phyloP scores from a whole-genome alignment of 2,113 vertebrate genomes.

The Oceanites oceanicus region DNA sequence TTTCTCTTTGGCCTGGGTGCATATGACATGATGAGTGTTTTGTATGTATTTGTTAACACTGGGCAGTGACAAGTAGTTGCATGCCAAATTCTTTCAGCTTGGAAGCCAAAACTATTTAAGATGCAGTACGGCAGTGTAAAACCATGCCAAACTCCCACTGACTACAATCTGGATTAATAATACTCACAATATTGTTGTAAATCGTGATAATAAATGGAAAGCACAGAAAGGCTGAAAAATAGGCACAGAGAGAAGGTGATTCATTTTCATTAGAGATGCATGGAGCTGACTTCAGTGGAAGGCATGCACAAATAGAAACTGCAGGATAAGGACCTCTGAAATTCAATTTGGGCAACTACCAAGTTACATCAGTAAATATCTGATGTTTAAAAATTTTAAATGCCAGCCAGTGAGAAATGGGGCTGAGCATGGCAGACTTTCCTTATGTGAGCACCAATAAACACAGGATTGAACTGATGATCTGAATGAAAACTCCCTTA shows the following conservation, averaged over 20 bases:
- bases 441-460: background rate
- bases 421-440: background rate
- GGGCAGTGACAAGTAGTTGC: background rate
- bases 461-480: background rate
- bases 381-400: slow-evolving; percentile 19
- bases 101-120: background rate
- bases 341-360: slow-evolving; percentile 22
- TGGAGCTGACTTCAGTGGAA: background rate
- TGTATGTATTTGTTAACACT: background rate
- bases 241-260: background rate
- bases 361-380: slow-evolving; percentile 28
- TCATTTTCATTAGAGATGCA: background rate
- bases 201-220: background rate
- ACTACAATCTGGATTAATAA: slow-evolving; percentile 9
- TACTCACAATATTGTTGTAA: background rate
- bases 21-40: background rate
- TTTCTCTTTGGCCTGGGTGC: background rate
- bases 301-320: background rate
- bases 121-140: background rate
- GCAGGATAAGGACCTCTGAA: slow-evolving; percentile 14
- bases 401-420: background rate
- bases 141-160: background rate
- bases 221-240: background rate
- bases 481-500: background rate
- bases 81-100: background rate